Evolutionary conservation across 2,113 vertebrate species (phyloP).

Genomic region (Romanogobio albipinnatus): DNA sequence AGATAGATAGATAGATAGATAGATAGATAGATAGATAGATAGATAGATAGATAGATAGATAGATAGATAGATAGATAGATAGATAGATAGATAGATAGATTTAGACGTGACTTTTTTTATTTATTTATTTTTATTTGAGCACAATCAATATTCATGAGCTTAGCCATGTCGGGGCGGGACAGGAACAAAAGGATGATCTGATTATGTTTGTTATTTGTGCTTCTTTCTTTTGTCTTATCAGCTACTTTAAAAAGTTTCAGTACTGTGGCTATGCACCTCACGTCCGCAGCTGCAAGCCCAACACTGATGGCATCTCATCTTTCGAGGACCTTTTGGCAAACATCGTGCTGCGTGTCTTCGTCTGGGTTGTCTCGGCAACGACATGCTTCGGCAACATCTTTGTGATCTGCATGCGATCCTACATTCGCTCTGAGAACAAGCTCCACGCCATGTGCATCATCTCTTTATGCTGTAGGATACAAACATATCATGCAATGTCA

Average conservation of each 20-base stretch:
- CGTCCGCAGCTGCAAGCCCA: conserved; percentile 95
- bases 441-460: conserved; percentile 94
- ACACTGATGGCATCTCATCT: conserved; percentile 95
- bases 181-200: background rate
- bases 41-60: no score
- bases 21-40: no score
- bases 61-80: no score
- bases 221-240: conserved; percentile 56
- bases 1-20: no score
- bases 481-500: no score
- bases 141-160: background rate
- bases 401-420: conserved; percentile 94
- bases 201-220: background rate
- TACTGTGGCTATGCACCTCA: conserved; percentile 96
- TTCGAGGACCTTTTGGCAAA: conserved; percentile 94
- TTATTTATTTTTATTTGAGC: background rate
- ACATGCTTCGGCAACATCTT: conserved; percentile 97
- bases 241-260: conserved; percentile 98
- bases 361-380: conserved; percentile 95
- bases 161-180: background rate
- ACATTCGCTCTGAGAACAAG: conserved; percentile 94
- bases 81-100: background rate
- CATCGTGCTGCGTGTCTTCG: conserved; percentile 92
- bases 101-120: background rate
- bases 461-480: conserved; percentile 93